phyloP scores from a whole-genome alignment of 2,888 invertebrate species.

The Eupithecia exiguata region DNA sequence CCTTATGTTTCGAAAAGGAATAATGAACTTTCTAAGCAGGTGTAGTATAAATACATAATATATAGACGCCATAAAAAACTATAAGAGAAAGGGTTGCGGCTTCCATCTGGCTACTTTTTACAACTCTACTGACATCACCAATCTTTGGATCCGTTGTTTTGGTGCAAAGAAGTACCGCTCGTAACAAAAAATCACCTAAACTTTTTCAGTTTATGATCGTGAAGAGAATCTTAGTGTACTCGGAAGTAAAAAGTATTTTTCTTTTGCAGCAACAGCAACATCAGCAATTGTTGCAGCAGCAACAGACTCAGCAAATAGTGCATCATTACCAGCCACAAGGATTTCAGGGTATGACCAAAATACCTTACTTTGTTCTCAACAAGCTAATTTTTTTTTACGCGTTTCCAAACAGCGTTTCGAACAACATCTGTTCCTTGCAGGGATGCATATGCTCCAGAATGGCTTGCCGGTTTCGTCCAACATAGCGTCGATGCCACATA shows the following conservation, averaged over 20 bases:
- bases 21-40: too few relatives aligned
- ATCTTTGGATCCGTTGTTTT: neutral
- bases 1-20: too few relatives aligned
- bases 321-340: conserved; percentile 78
- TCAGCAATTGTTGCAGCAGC: conserved; percentile 48
- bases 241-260: neutral
- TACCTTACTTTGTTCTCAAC: neutral
- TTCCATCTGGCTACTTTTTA: neutral
- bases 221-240: neutral
- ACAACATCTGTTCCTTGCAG: conserved; percentile 52
- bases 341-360: conserved; percentile 54
- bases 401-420: neutral
- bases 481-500: conserved; percentile 49
- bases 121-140: neutral
- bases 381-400: neutral
- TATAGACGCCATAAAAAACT: neutral
- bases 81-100: neutral
- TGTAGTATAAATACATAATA: too few relatives aligned
- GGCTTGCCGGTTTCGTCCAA: conserved; percentile 87
- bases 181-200: neutral
- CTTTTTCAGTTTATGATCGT: neutral
- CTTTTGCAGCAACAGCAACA: conserved; percentile 45
- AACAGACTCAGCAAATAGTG: conserved; percentile 75
- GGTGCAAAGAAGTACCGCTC: neutral
- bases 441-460: conserved; percentile 85